Evolutionary conservation across 2,113 vertebrate species (phyloP).

Genomic region (Alectura lathami): DNA sequence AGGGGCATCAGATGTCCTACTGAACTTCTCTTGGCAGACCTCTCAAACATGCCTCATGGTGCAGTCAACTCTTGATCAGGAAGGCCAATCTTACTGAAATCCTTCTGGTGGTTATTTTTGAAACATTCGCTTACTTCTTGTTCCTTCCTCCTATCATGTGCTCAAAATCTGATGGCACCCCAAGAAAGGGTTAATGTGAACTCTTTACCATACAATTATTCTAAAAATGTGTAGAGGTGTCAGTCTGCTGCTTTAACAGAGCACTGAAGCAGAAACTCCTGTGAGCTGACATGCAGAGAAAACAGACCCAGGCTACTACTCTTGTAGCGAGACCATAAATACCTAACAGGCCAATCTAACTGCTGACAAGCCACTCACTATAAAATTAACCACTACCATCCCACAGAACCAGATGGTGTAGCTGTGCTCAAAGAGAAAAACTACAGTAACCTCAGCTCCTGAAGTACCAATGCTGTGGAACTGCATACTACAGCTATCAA

Average conservation of each 20-base stretch:
- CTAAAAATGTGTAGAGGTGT: background rate
- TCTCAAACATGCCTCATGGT: background rate
- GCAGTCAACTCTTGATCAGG: background rate
- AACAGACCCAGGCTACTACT: background rate
- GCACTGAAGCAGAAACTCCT: background rate
- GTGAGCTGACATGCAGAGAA: background rate
- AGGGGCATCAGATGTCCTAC: background rate
- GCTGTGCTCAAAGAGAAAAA: background rate
- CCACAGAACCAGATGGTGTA: background rate
- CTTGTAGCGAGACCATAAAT: background rate
- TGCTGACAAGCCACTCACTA: conserved; percentile 15
- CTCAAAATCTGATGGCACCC: background rate
- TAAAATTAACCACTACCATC: background rate
- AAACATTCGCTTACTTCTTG: background rate
- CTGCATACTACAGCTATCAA: background rate
- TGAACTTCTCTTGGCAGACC: background rate
- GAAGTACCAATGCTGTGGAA: background rate
- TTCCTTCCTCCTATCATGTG: background rate
- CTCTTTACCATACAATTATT: background rate
- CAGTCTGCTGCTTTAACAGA: background rate
- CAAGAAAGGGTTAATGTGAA: background rate
- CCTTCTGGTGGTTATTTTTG: background rate
- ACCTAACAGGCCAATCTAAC: background rate
- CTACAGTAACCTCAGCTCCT: background rate
- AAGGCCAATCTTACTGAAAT: background rate